phyloP scores from a whole-genome alignment of 2,113 vertebrate genomes.

The Chamaetylas fuelleborni region DNA sequence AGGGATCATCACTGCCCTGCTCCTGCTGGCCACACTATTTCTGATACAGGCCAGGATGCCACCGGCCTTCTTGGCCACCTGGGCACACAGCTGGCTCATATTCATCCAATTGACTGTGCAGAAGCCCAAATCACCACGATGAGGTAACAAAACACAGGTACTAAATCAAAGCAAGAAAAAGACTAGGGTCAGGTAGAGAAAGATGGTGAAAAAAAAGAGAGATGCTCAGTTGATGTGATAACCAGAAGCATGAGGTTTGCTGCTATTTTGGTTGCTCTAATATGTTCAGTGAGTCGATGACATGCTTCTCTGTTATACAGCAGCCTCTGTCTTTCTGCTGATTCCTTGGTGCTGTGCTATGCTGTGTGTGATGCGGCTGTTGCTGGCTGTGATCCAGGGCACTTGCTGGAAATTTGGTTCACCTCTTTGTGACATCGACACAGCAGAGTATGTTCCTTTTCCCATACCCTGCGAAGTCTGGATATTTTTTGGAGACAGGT shows the following conservation, averaged over 20 bases:
- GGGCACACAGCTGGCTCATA: neutral
- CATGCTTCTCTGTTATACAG: neutral
- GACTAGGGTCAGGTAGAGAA: neutral
- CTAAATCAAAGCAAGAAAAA: neutral
- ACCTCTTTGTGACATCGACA: neutral
- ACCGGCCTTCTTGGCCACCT: neutral
- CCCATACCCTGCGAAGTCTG: slow-evolving; percentile 48
- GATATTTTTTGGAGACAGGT: slow-evolving; percentile 68
- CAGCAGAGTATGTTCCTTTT: slow-evolving; percentile 7
- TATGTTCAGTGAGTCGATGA: neutral
- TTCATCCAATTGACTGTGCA: neutral
- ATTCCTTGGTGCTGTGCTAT: neutral
- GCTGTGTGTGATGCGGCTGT: neutral
- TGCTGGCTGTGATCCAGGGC: neutral
- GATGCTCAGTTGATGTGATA: neutral
- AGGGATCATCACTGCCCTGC: neutral
- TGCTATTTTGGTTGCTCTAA: neutral
- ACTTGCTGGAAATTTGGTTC: neutral
- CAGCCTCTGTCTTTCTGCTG: neutral
- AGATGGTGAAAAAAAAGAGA: neutral
- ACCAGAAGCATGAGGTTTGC: neutral
- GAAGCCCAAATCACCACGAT: neutral
- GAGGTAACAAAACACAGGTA: neutral
- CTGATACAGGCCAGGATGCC: neutral
- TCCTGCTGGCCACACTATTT: neutral